phyloP scores from a whole-genome alignment of 1,140 invertebrate genomes.

The Microplitis demolitor region DNA sequence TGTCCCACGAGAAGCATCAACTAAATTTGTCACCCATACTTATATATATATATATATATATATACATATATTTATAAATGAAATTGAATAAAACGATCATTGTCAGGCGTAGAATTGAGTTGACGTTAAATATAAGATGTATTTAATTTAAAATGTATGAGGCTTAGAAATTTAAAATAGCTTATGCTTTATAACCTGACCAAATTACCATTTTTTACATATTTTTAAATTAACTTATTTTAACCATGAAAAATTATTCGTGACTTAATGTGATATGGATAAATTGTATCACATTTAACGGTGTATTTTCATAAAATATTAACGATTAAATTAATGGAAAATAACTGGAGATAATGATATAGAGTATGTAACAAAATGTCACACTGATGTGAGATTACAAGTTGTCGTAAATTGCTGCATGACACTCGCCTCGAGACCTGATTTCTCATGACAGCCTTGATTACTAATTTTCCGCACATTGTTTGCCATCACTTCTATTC shows the following conservation, averaged over 20 bases:
- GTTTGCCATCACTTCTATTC: neutral
- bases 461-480: neutral
- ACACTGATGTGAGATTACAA: neutral
- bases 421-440: slow-evolving; percentile 4
- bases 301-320: neutral
- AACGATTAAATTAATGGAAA: neutral
- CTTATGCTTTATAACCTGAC: no score
- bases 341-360: neutral
- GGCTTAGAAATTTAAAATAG: no score
- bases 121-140: neutral
- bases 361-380: neutral
- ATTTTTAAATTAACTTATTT: no score
- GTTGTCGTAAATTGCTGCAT: neutral
- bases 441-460: slow-evolving; percentile 8
- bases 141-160: neutral
- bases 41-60: no score
- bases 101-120: neutral
- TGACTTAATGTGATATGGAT: no score
- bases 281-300: neutral
- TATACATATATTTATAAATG: no score
- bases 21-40: no score
- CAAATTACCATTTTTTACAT: no score
- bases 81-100: neutral
- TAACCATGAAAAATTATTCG: no score
- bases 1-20: no score